These are phyloP conservation scores for Cololabis saira DNA, from an alignment of 2,113 vertebrate species.

Conservation along the genomic window DNA sequence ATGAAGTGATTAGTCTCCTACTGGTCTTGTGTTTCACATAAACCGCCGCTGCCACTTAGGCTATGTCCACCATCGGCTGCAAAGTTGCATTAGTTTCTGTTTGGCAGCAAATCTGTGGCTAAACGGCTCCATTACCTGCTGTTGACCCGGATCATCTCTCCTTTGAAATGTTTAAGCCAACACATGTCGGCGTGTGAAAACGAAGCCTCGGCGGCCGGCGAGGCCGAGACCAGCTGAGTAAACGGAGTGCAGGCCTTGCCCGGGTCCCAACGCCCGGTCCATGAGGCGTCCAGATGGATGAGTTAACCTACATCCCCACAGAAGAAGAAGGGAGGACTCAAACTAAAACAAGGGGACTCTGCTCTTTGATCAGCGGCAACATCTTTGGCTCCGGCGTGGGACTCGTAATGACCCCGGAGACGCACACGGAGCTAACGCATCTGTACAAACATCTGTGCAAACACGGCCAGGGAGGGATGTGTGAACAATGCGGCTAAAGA, in stretches of 20 bases:
- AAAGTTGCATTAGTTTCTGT: not conserved
- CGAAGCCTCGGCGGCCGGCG: slow-evolving; percentile 80
- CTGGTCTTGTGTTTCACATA: too few species aligned
- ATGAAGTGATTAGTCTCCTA: too few species aligned
- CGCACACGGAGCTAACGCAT: slow-evolving; percentile 92
- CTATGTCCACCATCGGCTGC: too few species aligned
- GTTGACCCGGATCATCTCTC: slow-evolving; percentile 75
- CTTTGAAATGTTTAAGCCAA: slow-evolving; percentile 85
- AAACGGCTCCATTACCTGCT: slow-evolving; percentile 81
- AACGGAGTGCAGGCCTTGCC: slow-evolving; percentile 76
- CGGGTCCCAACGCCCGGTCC: slow-evolving; percentile 84
- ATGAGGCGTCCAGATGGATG: slow-evolving; percentile 95
- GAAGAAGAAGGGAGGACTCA: slow-evolving; percentile 59
- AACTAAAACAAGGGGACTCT: slow-evolving; percentile 88
- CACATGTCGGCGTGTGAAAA: slow-evolving; percentile 84
- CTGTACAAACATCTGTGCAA: slow-evolving; percentile 99
- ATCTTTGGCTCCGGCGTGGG: slow-evolving; percentile 83
- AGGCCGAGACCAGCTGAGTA: slow-evolving; percentile 83
- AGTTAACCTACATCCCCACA: slow-evolving; percentile 85
- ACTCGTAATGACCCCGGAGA: slow-evolving; percentile 84
- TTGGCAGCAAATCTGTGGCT: slow-evolving; percentile 69
- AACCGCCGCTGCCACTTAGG: too few species aligned
- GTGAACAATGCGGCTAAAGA: slow-evolving; percentile 85
- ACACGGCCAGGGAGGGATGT: slow-evolving; percentile 89
- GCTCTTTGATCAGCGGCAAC: slow-evolving; percentile 94